A percentile compares a stretch with the other conserved stretches of the same genome.
These are phyloP conservation scores for Caranx melampygus DNA, from an alignment of 2,113 vertebrate genomes.

Conservation along the genomic window DNA sequence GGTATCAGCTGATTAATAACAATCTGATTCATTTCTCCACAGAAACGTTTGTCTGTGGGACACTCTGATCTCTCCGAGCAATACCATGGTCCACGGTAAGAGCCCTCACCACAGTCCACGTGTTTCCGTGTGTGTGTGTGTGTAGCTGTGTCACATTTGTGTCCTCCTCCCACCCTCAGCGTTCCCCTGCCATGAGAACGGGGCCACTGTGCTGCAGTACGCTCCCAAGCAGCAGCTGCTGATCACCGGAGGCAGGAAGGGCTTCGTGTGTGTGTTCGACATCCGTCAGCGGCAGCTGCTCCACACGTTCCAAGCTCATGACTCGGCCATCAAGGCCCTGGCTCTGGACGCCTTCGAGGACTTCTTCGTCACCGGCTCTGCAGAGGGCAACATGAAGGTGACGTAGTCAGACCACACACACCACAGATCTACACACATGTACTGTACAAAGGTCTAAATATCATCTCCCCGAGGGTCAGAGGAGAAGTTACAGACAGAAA, in stretches of 20 bases:
- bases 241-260: slow-evolving; percentile 95
- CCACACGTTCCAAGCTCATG: slow-evolving; percentile 96
- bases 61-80: slow-evolving; percentile 89
- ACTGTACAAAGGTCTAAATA: too few species aligned
- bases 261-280: slow-evolving; percentile 93
- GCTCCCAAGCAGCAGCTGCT: slow-evolving; percentile 95
- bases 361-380: slow-evolving; percentile 95
- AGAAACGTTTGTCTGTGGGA: slow-evolving; percentile 97
- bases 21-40: slow-evolving; percentile 25
- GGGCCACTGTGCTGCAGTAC: slow-evolving; percentile 96
- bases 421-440: background rate
- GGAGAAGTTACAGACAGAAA: too few species aligned
- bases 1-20: background rate
- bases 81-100: slow-evolving; percentile 92
- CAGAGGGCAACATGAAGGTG: slow-evolving; percentile 99
- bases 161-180: slow-evolving; percentile 78
- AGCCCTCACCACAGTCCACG: background rate
- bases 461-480: too few species aligned
- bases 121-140: background rate
- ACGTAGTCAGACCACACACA: slow-evolving; percentile 12
- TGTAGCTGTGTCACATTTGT: slow-evolving; percentile 4
- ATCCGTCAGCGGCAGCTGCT: slow-evolving; percentile 94
- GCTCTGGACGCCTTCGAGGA: slow-evolving; percentile 92
- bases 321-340: slow-evolving; percentile 95
- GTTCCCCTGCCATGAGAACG: slow-evolving; percentile 96